Conservation (phyloP, 2,797 vertebrate genomes). For the Alauda arvensis region DNA sequence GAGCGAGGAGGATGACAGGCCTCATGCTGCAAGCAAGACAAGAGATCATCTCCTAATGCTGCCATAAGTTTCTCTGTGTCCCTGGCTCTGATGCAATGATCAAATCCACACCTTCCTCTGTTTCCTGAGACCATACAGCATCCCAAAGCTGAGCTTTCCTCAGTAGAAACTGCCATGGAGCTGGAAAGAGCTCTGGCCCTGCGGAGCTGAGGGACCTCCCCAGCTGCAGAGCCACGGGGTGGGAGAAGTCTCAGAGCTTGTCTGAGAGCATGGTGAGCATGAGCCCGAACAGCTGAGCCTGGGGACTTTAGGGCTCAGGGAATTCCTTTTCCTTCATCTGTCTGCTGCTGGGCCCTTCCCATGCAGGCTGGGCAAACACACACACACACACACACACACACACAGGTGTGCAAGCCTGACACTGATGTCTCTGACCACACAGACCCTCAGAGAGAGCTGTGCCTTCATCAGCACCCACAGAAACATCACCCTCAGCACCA, state of each 20-base stretch:
- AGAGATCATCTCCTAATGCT: neutral
- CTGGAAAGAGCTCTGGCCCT: neutral
- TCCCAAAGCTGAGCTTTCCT: neutral
- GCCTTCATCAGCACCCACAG: neutral
- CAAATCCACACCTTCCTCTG: neutral
- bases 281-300: neutral
- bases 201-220: neutral
- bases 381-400: neutral
- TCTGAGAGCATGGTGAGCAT: fast-evolving
- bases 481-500: neutral
- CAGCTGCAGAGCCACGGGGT: neutral
- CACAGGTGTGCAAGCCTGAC: fast-evolving
- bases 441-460: neutral
- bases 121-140: neutral
- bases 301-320: neutral
- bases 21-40: neutral
- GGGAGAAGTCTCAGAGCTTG: neutral
- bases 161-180: neutral
- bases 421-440: neutral
- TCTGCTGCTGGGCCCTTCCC: neutral
- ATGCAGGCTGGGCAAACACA: neutral
- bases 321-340: neutral
- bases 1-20: neutral
- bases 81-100: neutral
- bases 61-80: neutral